Base-by-base conservation (phyloP, 2,888 invertebrate genomes). In the Apotomis capreana region DNA sequence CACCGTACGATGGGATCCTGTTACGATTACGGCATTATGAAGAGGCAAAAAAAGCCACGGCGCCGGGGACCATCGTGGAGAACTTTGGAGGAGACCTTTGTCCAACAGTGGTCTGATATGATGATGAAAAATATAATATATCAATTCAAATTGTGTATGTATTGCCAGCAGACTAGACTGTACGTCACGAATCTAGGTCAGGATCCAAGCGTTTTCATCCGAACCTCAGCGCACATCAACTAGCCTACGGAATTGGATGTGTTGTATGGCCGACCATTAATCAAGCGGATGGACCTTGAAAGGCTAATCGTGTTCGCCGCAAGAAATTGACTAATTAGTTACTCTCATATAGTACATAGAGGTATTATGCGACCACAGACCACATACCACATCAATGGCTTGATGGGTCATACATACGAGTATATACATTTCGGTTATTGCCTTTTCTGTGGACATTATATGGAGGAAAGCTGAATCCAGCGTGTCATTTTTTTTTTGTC, bases 261-360 rank as follows among this genome's bases (percentile, higher is more conserved):
- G 67, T 65, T 71, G 52, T 72, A 62, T 68, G 62, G 71, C 49
- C 40, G 57, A 62, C 37, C 57, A 68, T 68, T 72, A 72, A 72
- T 72, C 71, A 68, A 67, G 71, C 62, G 58, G 62, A 67, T 57
- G 40, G 15, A 62, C 71, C 71, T 62, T 72, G 71, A 58, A 62
- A 63, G 44, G 44, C 57, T 63, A 67, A 70, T 60, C 62, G 68
- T 55, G 64, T 44, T 40, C 63, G 67, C 55, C 51, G 63, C 69
- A 62, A 69, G 63, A 69, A 69, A 69, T 69, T 58, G 44, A 58
- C 69, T 58, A 58, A 69, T 68, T 69, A 69, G 63, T 59, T 44
- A 44, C 64, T 55, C 51, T 57, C 44, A 57, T 13, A 67, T 46
- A 54, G 4, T 55, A 36, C 36, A 63, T 52, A 54, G 10, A 55